Conservation (phyloP, 2,113 vertebrate genomes). For the Ascaphus truei region DNA sequence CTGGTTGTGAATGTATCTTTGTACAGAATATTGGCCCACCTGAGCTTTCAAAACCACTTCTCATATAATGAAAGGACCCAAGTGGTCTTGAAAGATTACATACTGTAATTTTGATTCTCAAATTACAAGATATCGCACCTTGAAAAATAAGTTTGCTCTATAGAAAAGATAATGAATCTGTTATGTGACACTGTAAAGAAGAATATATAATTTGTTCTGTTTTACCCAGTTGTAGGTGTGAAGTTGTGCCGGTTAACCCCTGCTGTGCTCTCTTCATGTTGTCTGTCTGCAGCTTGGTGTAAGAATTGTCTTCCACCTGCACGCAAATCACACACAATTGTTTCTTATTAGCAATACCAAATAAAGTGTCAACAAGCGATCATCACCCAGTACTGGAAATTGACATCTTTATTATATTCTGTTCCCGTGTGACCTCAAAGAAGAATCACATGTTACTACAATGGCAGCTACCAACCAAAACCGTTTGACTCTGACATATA, state of each 20-base stretch:
- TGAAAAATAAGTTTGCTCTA: neutral
- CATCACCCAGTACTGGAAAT: constrained; percentile 43
- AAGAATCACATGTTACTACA: neutral
- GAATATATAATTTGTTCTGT: neutral
- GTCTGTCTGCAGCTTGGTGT: neutral
- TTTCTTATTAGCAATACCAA: constrained; percentile 38
- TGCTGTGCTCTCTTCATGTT: neutral
- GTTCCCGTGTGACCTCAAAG: constrained; percentile 28
- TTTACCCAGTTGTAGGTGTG: constrained; percentile 46
- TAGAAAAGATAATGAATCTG: neutral
- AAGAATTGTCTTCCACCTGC: constrained; percentile 36
- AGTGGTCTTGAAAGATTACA: neutral
- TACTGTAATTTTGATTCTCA: neutral
- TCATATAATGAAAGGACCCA: neutral
- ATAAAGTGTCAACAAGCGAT: neutral
- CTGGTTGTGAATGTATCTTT: no score
- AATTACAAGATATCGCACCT: neutral
- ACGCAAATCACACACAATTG: constrained; percentile 47
- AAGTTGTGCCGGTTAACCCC: constrained; percentile 19
- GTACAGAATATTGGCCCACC: neutral
- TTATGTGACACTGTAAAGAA: neutral
- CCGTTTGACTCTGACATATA: neutral
- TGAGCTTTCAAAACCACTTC: neutral
- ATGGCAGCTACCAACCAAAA: neutral
- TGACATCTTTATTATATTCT: constrained; percentile 42